phyloP scores from a whole-genome alignment of 1,140 invertebrate genomes.

The honey bee (Apis mellifera) region DNA sequence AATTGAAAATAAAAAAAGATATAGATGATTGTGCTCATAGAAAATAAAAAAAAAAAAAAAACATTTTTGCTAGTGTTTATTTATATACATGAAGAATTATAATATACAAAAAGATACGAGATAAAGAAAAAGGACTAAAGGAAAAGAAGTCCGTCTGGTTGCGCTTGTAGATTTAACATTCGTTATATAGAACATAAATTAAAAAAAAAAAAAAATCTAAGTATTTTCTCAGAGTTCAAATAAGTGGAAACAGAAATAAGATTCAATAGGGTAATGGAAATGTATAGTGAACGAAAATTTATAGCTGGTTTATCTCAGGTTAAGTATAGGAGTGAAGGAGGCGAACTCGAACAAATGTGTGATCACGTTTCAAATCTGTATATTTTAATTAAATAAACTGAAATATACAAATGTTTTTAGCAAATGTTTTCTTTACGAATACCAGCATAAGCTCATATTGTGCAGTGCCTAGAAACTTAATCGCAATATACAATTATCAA shows the following conservation, averaged over 20 bases:
- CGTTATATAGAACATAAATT: conserved; percentile 42
- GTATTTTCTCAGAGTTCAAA: conserved; percentile 60
- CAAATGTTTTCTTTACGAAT: conserved; percentile 9
- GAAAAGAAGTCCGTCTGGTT: conserved; percentile 33
- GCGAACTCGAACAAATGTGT: conserved; percentile 71
- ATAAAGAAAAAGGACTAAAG: not conserved
- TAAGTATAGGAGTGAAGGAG: conserved; percentile 51
- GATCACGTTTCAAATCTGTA: conserved; percentile 73
- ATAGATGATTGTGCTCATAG: conserved; percentile 31
- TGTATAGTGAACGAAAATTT: conserved; percentile 36
- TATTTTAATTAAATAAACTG: conserved; percentile 76
- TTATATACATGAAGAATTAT: conserved; percentile 58
- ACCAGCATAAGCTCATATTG: too few species aligned
- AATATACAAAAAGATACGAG: conserved; percentile 2
- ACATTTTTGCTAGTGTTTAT: conserved; percentile 58
- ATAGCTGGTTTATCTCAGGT: conserved; percentile 65
- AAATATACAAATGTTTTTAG: conserved; percentile 50
- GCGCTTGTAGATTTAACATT: conserved; percentile 56
- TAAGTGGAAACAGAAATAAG: conserved; percentile 6
- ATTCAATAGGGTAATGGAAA: conserved; percentile 41
- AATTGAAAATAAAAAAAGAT: conserved; percentile 13
- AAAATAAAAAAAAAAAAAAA: conserved; percentile 28
- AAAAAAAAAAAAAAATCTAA: conserved; percentile 43
- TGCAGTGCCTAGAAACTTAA: not conserved
- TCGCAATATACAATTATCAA: too few species aligned